Percentiles rank a stretch among this genome's conserved stretches.
These are phyloP conservation scores for Melanargia galathea DNA, from an alignment of 2,888 invertebrate species.

Conservation along the genomic window DNA sequence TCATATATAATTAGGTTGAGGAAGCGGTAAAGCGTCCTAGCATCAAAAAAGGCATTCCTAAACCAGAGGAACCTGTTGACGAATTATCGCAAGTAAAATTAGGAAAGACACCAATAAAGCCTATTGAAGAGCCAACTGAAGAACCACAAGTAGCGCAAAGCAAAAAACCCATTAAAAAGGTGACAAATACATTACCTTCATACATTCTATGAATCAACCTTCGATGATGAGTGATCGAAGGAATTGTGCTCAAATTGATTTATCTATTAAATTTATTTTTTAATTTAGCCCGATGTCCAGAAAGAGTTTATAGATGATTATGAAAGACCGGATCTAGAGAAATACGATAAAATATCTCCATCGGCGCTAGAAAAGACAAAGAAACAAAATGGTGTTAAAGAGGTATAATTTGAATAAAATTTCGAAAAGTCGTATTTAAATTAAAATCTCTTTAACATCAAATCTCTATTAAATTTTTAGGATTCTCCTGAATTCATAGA, in stretches of 20 bases:
- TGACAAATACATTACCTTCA: slow-evolving; percentile 52
- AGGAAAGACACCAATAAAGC: slow-evolving; percentile 65
- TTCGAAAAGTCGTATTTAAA: neutral
- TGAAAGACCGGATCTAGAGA: slow-evolving; percentile 46
- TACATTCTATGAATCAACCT: no score
- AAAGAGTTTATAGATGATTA: slow-evolving; percentile 63
- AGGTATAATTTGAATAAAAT: slow-evolving; percentile 53
- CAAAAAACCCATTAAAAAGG: slow-evolving; percentile 69
- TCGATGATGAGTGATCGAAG: no score
- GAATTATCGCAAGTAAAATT: slow-evolving; percentile 72
- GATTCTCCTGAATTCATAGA: slow-evolving; percentile 79
- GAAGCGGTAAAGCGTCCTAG: slow-evolving; percentile 66
- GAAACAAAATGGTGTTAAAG: slow-evolving; percentile 72
- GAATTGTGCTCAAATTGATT: no score
- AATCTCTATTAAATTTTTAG: slow-evolving; percentile 48
- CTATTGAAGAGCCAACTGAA: slow-evolving; percentile 62
- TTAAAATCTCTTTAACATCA: neutral
- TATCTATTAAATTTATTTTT: slow-evolving; percentile 20
- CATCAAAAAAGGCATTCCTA: slow-evolving; percentile 71
- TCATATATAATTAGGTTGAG: slow-evolving; percentile 55
- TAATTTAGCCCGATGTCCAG: slow-evolving; percentile 67
- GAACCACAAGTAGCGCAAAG: slow-evolving; percentile 69
- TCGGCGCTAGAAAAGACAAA: slow-evolving; percentile 68
- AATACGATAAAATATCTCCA: slow-evolving; percentile 83
- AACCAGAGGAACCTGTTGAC: slow-evolving; percentile 71